Evolutionary conservation across 2,113 vertebrate species (phyloP), one percentile per base, ranked within the genome.

Genomic region (Cyanistes caeruleus): DNA sequence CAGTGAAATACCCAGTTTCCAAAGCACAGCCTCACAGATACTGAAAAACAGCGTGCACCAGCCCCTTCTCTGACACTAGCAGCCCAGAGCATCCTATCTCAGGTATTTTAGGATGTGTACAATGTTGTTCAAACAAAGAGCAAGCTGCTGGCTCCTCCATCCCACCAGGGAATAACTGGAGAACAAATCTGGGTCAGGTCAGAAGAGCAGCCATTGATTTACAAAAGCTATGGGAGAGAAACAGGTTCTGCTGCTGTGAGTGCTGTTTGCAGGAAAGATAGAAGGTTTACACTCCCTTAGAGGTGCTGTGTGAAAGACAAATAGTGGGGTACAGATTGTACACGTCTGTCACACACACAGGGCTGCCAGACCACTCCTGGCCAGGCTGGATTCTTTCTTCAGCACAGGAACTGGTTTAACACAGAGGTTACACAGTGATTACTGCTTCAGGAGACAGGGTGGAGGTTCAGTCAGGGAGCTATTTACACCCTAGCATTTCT

Each of bases 261-360:
- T 0, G 1, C 56, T 43, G 51, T 51, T 67, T 53, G 70, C 75
- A 73, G 44, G 63, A 41, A 1, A 5, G 46, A 13, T 7, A 8
- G 43, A 25, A 23, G 30, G 44, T 22, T 72, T 67, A 2, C 37
- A 22, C 13, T 55, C 35, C 28, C 23, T 60, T 3, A 39, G 33
- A 48, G 58, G 30, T 33, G 44, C 62, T 46, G 5, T 23, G 33
- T 9, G 10, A 67, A 75, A 83, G 53, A 25, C 60, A 85, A 69
- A 41, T 13, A 69, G 27, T 0, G 3, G 35, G 18, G 27, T 43
- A 31, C 0, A 0, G n/a, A 44, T 4, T 64, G 41, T 31, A 56
- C 58, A 56, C n/a, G 10, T 10, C 53, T 76, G 33, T 60, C 44
- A 55, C 27, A 49, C 35, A n/a, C 41, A 9, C 62, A 52, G 33